Conservation (phyloP, 2,113 vertebrate genomes). For the Catharus bicknelli region DNA sequence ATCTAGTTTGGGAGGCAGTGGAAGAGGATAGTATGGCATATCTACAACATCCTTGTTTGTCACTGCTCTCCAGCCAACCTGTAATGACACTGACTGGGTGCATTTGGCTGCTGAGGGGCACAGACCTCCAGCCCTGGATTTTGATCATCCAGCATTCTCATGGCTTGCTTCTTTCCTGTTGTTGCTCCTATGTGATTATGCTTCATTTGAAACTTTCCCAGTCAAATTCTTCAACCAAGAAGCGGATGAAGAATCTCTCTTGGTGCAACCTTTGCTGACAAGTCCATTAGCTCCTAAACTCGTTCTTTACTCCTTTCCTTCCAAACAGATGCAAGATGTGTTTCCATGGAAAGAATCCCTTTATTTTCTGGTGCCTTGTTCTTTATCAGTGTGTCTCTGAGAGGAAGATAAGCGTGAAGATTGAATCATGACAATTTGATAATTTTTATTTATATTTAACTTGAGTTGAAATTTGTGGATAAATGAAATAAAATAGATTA, state of each 20-base stretch:
- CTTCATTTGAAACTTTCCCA: not conserved
- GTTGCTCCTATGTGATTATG: not conserved
- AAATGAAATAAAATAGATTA: not conserved
- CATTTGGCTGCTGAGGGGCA: slow-evolving; percentile 15
- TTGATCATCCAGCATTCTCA: not conserved
- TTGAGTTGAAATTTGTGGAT: not conserved
- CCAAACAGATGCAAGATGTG: not conserved
- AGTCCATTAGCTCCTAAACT: not conserved
- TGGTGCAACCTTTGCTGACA: not conserved
- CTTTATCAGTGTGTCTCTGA: not conserved
- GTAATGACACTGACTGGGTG: not conserved
- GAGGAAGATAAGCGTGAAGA: not conserved
- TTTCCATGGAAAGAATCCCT: not conserved
- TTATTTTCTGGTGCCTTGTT: not conserved
- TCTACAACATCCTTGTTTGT: not conserved
- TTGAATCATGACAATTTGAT: not conserved
- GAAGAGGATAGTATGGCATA: not conserved
- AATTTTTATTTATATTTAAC: not conserved
- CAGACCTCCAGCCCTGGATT: not conserved
- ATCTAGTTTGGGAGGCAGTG: not conserved
- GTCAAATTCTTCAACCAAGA: not conserved
- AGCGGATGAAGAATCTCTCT: not conserved
- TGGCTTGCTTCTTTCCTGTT: not conserved
- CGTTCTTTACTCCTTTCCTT: not conserved
- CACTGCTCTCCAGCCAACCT: not conserved